Base-by-base conservation (phyloP, 2,888 invertebrate species). In the Odontocerum albicorne region DNA sequence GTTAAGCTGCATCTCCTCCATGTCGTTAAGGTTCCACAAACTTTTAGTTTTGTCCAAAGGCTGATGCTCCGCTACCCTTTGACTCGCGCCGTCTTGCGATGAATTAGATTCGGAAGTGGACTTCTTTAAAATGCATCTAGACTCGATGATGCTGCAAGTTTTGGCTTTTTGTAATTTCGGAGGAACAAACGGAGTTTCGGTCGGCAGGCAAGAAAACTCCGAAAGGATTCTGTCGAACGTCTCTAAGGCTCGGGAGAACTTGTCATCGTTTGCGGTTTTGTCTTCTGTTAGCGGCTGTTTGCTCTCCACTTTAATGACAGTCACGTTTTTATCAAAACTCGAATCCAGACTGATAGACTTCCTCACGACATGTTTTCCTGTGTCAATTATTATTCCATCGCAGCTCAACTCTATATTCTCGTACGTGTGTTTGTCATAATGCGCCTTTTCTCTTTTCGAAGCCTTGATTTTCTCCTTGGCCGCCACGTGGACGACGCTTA, bases 111-210 rank as follows among this genome's bases (percentile, higher is more conserved):
- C 74, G 2, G 81, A 80, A 64, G 74, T 73, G 7, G 76, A 71
- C 66, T 83, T 84, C 66, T 85, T 83, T 45, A 84, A 69, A 62
- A 86, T 82, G 66, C 86, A 86, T 57, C 84, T 80, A 1, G 85
- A 85, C 68, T 85, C 85, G 49, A 85, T 85, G 55, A 85, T 85
- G 65, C 84, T 84, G 67, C 85, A 85, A 62, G 86, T 87, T 66
- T 85, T 84, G 1, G 87, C 84, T 67, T 87, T 87, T 64, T 85
- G 81, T 62, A 87, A 69, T 68, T 81, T 83, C 39, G 83, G 82
- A 44, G 80, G 75, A 63, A 72, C 67, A 59, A 74, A 77, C 7
- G 32, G 6, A 4, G 36, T 15, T 60, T 68, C 70, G 13, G 68
- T 63, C 16, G 72, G 70, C 3, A 68, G 63, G 60, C 70, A 69